These are phyloP conservation scores for Microtus ochrogaster DNA, from an alignment of 2,113 vertebrate species.

Conservation along the genomic window DNA sequence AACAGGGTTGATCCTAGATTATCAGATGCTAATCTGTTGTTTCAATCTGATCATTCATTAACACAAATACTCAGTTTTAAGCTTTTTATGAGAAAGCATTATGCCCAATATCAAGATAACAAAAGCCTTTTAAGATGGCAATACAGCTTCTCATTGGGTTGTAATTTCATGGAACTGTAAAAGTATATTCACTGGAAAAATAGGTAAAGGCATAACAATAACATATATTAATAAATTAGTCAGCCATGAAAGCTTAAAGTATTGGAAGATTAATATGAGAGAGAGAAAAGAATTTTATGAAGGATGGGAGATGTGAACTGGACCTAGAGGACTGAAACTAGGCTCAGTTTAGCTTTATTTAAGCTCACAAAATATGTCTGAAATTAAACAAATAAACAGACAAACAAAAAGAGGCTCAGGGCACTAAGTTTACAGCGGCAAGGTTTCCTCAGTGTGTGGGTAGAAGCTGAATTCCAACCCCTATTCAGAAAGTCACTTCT, in stretches of 20 bases:
- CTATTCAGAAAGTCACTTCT: not conserved
- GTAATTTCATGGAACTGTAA: not conserved
- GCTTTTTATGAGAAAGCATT: not conserved
- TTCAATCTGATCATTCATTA: not conserved
- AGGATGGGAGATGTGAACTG: not conserved
- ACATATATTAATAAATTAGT: not conserved
- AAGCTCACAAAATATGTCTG: not conserved
- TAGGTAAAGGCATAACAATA: constrained; percentile 37
- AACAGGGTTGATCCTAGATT: not conserved
- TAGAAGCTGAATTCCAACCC: not conserved
- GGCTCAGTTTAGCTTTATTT: not conserved
- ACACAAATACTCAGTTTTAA: constrained; percentile 2
- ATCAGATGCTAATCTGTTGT: not conserved
- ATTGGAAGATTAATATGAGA: not conserved
- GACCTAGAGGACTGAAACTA: not conserved
- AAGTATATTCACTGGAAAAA: not conserved
- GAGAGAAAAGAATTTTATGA: not conserved
- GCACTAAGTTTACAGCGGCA: not conserved
- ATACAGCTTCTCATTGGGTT: not conserved
- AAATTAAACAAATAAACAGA: not conserved
- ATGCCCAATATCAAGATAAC: not conserved
- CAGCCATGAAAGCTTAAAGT: not conserved
- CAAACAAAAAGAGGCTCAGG: not conserved
- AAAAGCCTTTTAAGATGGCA: not conserved
- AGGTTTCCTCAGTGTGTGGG: not conserved